phyloP scores from a whole-genome alignment of 2,888 invertebrate genomes.

The Eremobia ochroleuca region DNA sequence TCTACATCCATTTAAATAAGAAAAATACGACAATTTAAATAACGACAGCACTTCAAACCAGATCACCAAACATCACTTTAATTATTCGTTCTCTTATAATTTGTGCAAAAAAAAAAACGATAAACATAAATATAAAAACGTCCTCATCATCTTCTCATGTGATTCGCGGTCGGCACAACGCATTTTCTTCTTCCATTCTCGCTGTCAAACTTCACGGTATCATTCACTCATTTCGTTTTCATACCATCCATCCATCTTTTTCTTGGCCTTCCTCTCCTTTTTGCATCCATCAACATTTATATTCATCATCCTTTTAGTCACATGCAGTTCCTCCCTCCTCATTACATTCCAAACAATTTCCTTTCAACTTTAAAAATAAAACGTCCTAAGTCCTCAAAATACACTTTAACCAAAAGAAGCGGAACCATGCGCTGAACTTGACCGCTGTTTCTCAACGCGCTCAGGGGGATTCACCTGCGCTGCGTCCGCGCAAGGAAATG shows the following conservation, averaged over 20 bases:
- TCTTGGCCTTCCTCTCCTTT: background rate
- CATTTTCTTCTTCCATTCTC: background rate
- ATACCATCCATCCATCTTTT: background rate
- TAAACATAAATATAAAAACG: background rate
- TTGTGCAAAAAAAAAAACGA: background rate
- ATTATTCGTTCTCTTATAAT: background rate
- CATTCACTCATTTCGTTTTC: background rate
- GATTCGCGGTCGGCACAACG: no score
- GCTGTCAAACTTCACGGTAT: background rate
- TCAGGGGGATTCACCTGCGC: constrained; percentile 78
- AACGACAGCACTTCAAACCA: constrained; percentile 5
- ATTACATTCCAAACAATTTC: background rate
- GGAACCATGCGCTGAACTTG: constrained; percentile 48
- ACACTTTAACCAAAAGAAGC: constrained; percentile 22
- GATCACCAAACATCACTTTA: background rate
- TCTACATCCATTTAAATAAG: constrained; percentile 5
- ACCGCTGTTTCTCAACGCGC: constrained; percentile 52
- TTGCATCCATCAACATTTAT: background rate
- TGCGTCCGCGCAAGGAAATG: constrained; percentile 49
- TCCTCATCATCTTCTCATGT: no score
- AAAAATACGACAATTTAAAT: constrained; percentile 8
- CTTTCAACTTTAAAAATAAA: background rate
- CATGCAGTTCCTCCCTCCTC: background rate
- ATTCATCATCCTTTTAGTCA: background rate
- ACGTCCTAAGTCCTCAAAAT: background rate